Base-by-base conservation (phyloP, 1,140 invertebrate genomes). In the Psix sp. region DNA sequence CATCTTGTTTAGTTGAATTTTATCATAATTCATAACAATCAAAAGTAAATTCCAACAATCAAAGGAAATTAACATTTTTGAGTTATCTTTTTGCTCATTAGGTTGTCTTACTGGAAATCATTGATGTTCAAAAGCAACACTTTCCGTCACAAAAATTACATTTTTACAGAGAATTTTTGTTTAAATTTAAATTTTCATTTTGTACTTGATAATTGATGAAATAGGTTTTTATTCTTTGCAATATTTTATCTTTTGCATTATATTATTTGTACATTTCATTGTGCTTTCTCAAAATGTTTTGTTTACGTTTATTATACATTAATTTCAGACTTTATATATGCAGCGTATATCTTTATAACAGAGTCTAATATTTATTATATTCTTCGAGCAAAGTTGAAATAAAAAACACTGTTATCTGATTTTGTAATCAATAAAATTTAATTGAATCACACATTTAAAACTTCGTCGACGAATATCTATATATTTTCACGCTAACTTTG, bases 301-400 rank as follows among this genome's bases (percentile, higher is more conserved):
- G 11, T 48, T 3, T 45, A 29, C 26, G 26, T 29, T 29, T 29
- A 29, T 29, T 59, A 67, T 56, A 45, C 29, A 60, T 33, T 15
- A 40, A 40, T 16, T 38, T 48, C 20, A 26, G 35, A 60, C 42
- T 48, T 57, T 33, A 59, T 10, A 10, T 46, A 26, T 49, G 33
- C 48, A 68, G 36, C 46, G 48, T 57, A 57, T 56, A 60, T 66
- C 54, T 15, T 77, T 67, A 75, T 75, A 67, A 77, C 76, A 77
- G 76, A 65, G 65, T 65, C 54, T 63, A 75, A 49, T 71, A 24
- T 24, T 29, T 29, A 67, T 67, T 62, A 56, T 38, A 49, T 49
- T 67, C 68, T 62, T 40, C 62, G 35, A 66, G 40, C 43, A 16
- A 36, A 54, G 14, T 52, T 38, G 39, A 48, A 33, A 38, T 36